Base-by-base conservation (phyloP, 2,797 vertebrate species). In the Sebastes goodei region DNA sequence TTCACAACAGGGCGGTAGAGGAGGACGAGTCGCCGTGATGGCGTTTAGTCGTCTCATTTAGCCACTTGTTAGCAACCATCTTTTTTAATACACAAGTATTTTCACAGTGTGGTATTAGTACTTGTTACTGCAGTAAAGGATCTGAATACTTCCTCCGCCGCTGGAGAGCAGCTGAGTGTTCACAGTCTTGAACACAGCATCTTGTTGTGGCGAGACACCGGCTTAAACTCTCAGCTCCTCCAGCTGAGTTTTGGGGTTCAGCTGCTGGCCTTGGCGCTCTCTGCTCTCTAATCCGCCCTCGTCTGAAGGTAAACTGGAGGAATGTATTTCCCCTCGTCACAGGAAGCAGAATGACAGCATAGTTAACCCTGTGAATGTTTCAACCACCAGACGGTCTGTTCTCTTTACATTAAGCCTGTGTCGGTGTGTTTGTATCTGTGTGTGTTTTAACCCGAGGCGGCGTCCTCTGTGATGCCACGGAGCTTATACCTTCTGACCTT, bases 121-220 rank as follows among this genome's bases (percentile, higher is more conserved):
- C 42, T 46, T 46, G 0, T 46, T 46, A 52, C 6, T 49, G 46
- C 46, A 8, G 46, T 49, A 49, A 7, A 38, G 33, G 33, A 38
- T 10, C 32, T 63, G 10, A 38, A 15, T 33, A 33, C 60, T 62
- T 63, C 32, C 59, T 57, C 55, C 17, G 2, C 62, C 32, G 1
- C 61, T 63, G 33, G 32, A 38, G n/a, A 38, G 12, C 61, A 63
- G 61, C 61, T 38, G 38, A 8, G 33, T 20, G 69, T 25, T 35
- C 30, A 21, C 14, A 56, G 32, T 9, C 61, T 23, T 23, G 32
- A 59, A 4, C 35, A 10, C 59, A 1, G 57, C 33, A 5, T 61
- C n/a, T 21, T 52, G 65, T n/a, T 83, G 59, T 68, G 85, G 85
- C 79, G 81, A 88, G 79, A 88, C 90, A 12, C 11, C 1, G 35